Conservation (phyloP, 2,113 vertebrate genomes). For the Propithecus coquereli region DNA sequence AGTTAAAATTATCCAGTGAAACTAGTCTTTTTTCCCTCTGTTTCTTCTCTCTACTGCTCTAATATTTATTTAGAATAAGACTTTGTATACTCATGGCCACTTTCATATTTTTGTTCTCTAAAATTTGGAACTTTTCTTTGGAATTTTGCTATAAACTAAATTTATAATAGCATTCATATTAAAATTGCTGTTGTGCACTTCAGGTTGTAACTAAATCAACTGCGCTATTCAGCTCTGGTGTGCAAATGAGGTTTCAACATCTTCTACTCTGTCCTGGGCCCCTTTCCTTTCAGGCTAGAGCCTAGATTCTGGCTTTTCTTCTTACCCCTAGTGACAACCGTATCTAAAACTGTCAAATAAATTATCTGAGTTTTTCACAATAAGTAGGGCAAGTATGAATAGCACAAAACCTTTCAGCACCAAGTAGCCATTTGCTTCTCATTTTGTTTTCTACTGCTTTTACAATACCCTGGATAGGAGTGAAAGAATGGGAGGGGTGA, state of each 20-base stretch:
- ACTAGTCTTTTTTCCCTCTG: neutral
- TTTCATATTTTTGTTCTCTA: neutral
- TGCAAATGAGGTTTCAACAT: neutral
- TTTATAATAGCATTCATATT: neutral
- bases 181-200: neutral
- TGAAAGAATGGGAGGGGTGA: neutral
- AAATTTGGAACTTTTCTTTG: neutral
- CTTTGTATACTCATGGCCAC: neutral
- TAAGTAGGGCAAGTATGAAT: conserved; percentile 13
- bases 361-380: conserved; percentile 48
- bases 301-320: conserved; percentile 23
- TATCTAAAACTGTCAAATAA: conserved; percentile 62
- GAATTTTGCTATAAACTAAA: neutral
- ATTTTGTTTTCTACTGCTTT: neutral
- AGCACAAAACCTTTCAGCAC: neutral
- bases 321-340: conserved; percentile 7
- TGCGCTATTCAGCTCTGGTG: neutral
- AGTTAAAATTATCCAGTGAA: neutral
- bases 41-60: neutral
- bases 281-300: neutral
- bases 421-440: neutral
- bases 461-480: neutral
- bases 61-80: neutral
- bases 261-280: neutral
- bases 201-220: neutral